A percentile compares a stretch with the other conserved stretches of the same genome.
phyloP scores from a whole-genome alignment of 53 echinoderm and acorn worm species.

The Henricia sp. region DNA sequence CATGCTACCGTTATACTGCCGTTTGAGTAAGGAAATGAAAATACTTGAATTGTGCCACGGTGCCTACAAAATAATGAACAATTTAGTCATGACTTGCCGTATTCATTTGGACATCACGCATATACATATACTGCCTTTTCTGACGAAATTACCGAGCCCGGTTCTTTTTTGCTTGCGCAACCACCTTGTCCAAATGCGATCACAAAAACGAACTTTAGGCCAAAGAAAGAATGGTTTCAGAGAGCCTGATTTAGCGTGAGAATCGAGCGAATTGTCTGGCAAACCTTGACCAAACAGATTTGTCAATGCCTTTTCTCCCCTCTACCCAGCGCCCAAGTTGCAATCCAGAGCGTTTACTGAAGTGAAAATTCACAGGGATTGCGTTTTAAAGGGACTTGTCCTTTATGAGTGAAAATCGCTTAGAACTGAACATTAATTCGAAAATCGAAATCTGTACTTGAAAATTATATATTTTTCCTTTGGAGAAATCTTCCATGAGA shows the following conservation, averaged over 20 bases:
- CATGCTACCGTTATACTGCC: too few species aligned
- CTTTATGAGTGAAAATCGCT: too few species aligned
- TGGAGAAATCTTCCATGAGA: too few species aligned
- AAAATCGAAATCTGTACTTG: too few species aligned
- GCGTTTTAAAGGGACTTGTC: background rate
- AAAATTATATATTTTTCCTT: too few species aligned
- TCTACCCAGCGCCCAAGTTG: background rate
- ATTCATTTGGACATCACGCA: too few species aligned
- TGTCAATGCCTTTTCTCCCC: conserved; percentile 25
- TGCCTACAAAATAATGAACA: too few species aligned
- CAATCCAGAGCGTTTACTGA: background rate
- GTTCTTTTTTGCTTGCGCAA: conserved; percentile 55
- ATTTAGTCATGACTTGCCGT: too few species aligned
- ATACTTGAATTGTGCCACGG: too few species aligned
- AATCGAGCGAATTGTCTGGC: conserved; percentile 34
- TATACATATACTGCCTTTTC: too few species aligned
- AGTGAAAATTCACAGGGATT: background rate
- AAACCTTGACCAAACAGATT: conserved; percentile 62
- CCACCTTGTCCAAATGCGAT: conserved; percentile 52
- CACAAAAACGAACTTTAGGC: conserved; percentile 56
- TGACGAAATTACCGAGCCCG: background rate
- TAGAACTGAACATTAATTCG: too few species aligned
- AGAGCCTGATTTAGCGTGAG: conserved; percentile 50
- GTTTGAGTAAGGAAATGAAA: too few species aligned
- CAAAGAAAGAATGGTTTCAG: conserved; percentile 43